A percentile compares a stretch with the other conserved stretches of the same genome.
Conservation (phyloP, 2,888 invertebrate genomes). For the Cataglyphis cursor region DNA sequence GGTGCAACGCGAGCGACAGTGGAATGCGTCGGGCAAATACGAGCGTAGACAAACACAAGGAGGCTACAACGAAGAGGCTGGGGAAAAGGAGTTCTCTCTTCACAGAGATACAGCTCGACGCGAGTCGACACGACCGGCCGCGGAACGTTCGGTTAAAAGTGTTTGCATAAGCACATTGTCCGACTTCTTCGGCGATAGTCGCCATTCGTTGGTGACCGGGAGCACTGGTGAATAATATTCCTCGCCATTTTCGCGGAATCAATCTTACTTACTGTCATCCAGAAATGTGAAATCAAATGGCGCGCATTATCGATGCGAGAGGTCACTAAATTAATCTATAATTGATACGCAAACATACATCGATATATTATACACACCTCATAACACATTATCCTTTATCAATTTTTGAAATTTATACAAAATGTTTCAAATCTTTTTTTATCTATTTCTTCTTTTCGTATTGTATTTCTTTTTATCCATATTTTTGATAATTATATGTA, state of each 20-base stretch:
- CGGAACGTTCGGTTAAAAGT: conserved; percentile 80
- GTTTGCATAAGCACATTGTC: conserved; percentile 78
- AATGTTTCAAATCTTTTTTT: background rate
- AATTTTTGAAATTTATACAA: background rate
- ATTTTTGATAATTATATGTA: background rate
- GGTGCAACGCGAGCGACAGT: conserved; percentile 71
- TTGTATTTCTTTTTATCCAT: background rate
- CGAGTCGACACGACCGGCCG: conserved; percentile 66
- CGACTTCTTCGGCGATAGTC: conserved; percentile 73
- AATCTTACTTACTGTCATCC: background rate
- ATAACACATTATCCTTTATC: background rate
- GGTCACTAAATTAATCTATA: conserved; percentile 19
- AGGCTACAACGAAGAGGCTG: conserved; percentile 74
- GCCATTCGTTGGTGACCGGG: conserved; percentile 67
- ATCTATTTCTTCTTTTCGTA: background rate
- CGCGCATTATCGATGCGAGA: background rate
- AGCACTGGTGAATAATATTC: conserved; percentile 51
- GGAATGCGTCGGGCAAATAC: conserved; percentile 83
- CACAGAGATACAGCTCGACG: conserved; percentile 70
- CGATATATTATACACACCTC: background rate
- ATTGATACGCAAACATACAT: background rate
- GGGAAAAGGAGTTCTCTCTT: conserved; percentile 71
- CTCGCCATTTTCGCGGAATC: conserved; percentile 49
- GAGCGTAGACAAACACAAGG: conserved; percentile 80
- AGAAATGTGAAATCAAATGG: conserved; percentile 23